Conservation (phyloP, 2,797 vertebrate species). For the Ptychobarbus kaznakovi region DNA sequence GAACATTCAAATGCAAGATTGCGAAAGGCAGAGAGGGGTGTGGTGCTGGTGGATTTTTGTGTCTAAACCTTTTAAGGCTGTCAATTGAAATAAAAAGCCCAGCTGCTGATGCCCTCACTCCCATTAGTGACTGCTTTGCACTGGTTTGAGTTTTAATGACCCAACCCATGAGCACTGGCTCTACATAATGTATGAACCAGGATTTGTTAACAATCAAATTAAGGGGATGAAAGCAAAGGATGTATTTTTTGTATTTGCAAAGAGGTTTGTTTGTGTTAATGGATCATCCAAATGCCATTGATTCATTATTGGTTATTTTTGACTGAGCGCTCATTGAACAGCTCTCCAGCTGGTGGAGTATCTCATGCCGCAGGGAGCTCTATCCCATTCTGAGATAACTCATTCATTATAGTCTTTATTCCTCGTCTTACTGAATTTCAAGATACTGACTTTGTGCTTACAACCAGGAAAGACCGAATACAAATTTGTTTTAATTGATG, state of each 20-base stretch:
- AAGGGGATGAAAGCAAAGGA: slow-evolving; percentile 53
- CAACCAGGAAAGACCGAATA: slow-evolving; percentile 13
- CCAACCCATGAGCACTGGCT: slow-evolving; percentile 63
- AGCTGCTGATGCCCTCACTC: slow-evolving; percentile 37
- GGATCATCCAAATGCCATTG: slow-evolving; percentile 56
- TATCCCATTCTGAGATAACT: slow-evolving; percentile 25
- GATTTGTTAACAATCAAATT: slow-evolving; percentile 73
- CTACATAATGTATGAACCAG: slow-evolving; percentile 75
- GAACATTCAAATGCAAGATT: slow-evolving; percentile 48
- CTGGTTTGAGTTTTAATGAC: slow-evolving; percentile 74
- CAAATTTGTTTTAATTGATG: background rate
- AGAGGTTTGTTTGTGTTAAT: slow-evolving; percentile 60
- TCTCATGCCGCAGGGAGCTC: slow-evolving; percentile 29
- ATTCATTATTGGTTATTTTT: slow-evolving; percentile 66
- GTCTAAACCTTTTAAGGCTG: slow-evolving; percentile 25
- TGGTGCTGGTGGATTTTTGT: background rate
- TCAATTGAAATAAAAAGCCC: slow-evolving; percentile 48
- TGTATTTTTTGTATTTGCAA: slow-evolving; percentile 63
- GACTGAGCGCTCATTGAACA: slow-evolving; percentile 44
- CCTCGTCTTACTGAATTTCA: slow-evolving; percentile 12
- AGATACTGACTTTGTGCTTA: slow-evolving; percentile 18
- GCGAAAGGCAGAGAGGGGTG: background rate
- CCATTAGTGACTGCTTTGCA: slow-evolving; percentile 57
- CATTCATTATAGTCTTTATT: slow-evolving; percentile 36
- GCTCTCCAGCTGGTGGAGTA: slow-evolving; percentile 51